Base-by-base conservation (phyloP, 2,113 vertebrate genomes). In the Oreochromis tanganicae region DNA sequence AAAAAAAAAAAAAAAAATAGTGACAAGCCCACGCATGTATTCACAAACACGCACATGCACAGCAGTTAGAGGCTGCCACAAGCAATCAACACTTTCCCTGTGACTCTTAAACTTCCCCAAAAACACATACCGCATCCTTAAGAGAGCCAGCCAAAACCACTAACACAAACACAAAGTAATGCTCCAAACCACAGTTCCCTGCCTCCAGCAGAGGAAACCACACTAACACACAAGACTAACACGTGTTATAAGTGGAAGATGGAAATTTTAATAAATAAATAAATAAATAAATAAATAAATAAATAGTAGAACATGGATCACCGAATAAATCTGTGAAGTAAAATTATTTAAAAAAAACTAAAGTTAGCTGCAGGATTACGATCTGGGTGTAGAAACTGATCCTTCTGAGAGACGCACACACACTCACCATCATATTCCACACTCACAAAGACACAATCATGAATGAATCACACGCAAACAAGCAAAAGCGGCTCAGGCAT, bases 51-150 rank as follows among this genome's bases (percentile, higher is more conserved):
- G 13, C 75, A 75, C 71, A 41, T 8, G 19, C 46, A 24, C 16
- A 43, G 79, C 82, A 59, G 66, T 91, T 80, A 85, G 38, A 85
- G 13, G 50, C 87, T 63, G 89, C 93, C 91, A 78, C 91, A 68
- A 55, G 87, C 48, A 59, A 91, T 93, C 87, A 86, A 91, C 91
- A 86, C 91, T 82, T 59, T 55, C 57, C 75, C 13, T 5, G 86
- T 79, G 89, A 92, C 85, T 92, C 90, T 89, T 92, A 89, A 92
- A 92, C 89, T 85, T 90, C 88, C 89, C 82, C 84, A 93, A 90
- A 79, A 92, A 88, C 88, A 91, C 82, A 87, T 87, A 81, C 90
- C 89, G 91, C 94, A 93, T 95, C 92, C 91, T 88, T 85, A 87
- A 85, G 80, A 85, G 84, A 43, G 29, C 87, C 85, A 56, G 48